These are phyloP conservation scores for Acanthosoma haemorrhoidale DNA, from an alignment of 2,888 invertebrate genomes.

Conservation along the genomic window DNA sequence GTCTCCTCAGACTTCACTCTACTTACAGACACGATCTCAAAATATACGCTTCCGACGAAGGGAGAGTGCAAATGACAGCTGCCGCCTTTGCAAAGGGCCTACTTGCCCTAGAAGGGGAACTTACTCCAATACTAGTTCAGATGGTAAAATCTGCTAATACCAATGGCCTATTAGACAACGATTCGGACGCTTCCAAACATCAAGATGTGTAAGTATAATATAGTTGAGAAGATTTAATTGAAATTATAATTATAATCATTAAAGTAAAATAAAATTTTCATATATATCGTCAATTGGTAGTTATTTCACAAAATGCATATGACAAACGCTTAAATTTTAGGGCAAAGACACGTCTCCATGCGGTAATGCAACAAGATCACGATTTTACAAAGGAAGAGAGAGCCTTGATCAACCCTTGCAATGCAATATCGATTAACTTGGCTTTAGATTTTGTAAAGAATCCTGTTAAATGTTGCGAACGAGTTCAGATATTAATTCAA, in stretches of 20 bases:
- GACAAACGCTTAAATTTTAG: constrained; percentile 49
- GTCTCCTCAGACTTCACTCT: constrained; percentile 89
- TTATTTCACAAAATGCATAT: neutral
- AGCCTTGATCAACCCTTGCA: constrained; percentile 83
- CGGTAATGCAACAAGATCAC: constrained; percentile 82
- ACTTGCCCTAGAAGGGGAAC: constrained; percentile 92
- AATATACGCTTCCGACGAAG: constrained; percentile 99
- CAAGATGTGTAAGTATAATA: constrained; percentile 70
- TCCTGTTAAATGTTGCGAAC: constrained; percentile 87
- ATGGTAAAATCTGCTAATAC: constrained; percentile 99
- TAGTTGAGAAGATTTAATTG: neutral
- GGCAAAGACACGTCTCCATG: constrained; percentile 91
- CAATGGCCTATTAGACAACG: constrained; percentile 94
- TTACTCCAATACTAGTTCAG: constrained; percentile 97
- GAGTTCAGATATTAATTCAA: constrained; percentile 81
- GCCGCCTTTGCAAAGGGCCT: constrained; percentile 99
- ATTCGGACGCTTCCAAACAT: constrained; percentile 93
- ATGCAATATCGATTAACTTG: constrained; percentile 82
- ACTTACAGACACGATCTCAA: constrained; percentile 98
- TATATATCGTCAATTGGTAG: neutral
- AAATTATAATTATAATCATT: neutral
- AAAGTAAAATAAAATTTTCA: neutral
- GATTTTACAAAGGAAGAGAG: constrained; percentile 81
- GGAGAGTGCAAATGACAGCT: constrained; percentile 99
- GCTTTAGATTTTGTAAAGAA: constrained; percentile 94